These are phyloP conservation scores for Peromyscus polionotus DNA, from an alignment of 2,113 vertebrate genomes.

Conservation along the genomic window DNA sequence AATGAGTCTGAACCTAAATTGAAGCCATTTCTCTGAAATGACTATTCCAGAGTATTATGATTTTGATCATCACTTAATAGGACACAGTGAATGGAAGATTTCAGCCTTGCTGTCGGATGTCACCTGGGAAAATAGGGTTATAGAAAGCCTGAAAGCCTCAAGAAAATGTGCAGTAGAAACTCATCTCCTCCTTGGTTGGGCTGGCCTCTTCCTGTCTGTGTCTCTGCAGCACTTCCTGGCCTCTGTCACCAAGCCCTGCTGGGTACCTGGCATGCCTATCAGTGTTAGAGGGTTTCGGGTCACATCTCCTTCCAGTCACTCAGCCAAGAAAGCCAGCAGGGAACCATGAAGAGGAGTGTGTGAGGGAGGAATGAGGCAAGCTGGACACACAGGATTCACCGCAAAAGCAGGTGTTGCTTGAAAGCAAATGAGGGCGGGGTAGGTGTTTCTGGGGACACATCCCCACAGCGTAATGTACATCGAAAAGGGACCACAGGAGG, in stretches of 20 bases:
- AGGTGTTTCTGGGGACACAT: not conserved
- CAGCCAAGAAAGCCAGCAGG: not conserved
- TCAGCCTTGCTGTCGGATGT: not conserved
- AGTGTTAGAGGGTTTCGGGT: not conserved
- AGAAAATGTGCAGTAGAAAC: not conserved
- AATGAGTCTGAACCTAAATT: not conserved
- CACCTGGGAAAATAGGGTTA: not conserved
- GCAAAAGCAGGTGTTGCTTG: not conserved
- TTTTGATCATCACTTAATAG: not conserved
- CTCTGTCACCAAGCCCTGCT: accelerated
- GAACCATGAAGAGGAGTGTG: not conserved
- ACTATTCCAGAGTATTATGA: not conserved
- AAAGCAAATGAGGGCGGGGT: not conserved
- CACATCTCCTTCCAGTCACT: not conserved
- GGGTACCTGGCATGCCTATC: accelerated
- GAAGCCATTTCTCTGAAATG: not conserved
- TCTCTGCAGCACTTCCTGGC: not conserved
- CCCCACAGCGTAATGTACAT: not conserved
- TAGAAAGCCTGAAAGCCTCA: not conserved
- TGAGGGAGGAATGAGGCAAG: not conserved
- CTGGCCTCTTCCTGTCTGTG: not conserved
- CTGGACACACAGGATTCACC: accelerated
- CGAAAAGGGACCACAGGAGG: not conserved
- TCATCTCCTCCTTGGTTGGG: not conserved
- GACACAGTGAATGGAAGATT: not conserved